Evolutionary conservation across 2,888 invertebrate species (phyloP), one percentile per base, ranked within the genome.

Genomic region (Harpagoxenus sublaevis): DNA sequence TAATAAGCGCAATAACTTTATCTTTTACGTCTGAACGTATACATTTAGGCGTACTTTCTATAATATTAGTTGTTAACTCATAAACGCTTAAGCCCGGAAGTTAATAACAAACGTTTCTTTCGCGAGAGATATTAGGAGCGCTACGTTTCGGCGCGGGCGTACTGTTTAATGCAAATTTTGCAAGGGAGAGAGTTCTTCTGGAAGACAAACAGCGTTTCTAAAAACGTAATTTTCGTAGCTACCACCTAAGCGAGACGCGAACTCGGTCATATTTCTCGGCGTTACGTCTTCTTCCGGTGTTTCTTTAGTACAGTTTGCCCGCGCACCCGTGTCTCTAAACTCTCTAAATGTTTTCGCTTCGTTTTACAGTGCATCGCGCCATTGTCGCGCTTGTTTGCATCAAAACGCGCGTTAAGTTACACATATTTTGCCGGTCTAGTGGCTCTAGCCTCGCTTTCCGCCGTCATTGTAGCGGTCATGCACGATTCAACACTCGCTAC

Each of bases 1-100:
- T 98, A 96, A 96, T 89, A 92, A 95, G 6, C 66, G 68, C 39
- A 73, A 81, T 85, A 84, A 86, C 35, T 68, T 82, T 68, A 42
- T 81, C 48, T 87, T 79, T 85, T 23, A 57, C n/a, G 12, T 4
- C 8, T 12, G 18, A 57, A 68, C 15, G 1, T 42, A 48, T 6
- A 53, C 23, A n/a, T 73, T 12, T 57, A 31, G 12, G 12, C 10
- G 48, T 48, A 62, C 28, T 23, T 74, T 10, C 10, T 53, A 23
- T 3, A 28, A 9, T 8, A 18, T 51, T n/a, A 15, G 12, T 8
- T 31, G 9, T 39, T 35, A 45, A 18, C 12, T 51, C 31, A n/a
- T 12, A 18, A 53, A 42, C 28, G 15, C 28, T n/a, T 68, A 53
- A 78, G 12, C n/a, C 12, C 39, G 9, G 28, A 12, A 35, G 60